These are phyloP conservation scores for Dione vanillae DNA, from an alignment of 2,888 invertebrate genomes.

Conservation along the genomic window DNA sequence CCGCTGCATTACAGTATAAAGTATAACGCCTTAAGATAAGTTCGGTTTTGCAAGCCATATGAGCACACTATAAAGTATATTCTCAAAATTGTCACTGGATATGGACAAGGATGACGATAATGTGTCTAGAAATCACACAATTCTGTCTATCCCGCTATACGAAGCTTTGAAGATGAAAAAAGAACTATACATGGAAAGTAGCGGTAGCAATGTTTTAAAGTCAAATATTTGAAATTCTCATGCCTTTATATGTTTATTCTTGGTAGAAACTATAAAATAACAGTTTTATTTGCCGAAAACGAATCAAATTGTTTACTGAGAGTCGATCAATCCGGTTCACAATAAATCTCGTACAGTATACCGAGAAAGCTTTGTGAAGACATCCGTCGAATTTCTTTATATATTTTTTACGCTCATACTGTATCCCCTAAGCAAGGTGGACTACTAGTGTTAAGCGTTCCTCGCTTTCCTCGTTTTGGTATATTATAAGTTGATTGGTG, in stretches of 20 bases:
- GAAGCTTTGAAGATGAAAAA: no score
- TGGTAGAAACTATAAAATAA: constrained; percentile 39
- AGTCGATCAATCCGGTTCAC: constrained; percentile 37
- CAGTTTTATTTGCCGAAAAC: constrained; percentile 35
- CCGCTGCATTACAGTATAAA: no score
- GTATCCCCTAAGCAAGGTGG: not conserved
- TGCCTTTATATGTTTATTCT: constrained; percentile 13
- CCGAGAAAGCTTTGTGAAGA: constrained; percentile 38
- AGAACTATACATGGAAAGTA: not conserved
- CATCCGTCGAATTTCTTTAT: constrained; percentile 15
- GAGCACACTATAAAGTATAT: no score
- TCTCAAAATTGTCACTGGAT: no score
- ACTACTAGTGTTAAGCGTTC: no score
- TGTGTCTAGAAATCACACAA: no score
- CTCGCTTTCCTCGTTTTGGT: no score
- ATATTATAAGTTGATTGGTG: no score
- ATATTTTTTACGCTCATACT: not conserved
- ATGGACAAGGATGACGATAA: no score
- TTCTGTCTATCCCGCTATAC: no score
- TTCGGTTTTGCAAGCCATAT: no score
- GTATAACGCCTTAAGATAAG: no score
- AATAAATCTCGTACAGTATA: constrained; percentile 33
- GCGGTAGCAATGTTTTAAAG: not conserved
- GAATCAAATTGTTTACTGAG: constrained; percentile 38
- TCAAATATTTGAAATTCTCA: constrained; percentile 5